A percentile compares a stretch with the other conserved stretches of the same genome.
Conservation (phyloP, 2,888 invertebrate genomes). For the Fragum sueziense region DNA sequence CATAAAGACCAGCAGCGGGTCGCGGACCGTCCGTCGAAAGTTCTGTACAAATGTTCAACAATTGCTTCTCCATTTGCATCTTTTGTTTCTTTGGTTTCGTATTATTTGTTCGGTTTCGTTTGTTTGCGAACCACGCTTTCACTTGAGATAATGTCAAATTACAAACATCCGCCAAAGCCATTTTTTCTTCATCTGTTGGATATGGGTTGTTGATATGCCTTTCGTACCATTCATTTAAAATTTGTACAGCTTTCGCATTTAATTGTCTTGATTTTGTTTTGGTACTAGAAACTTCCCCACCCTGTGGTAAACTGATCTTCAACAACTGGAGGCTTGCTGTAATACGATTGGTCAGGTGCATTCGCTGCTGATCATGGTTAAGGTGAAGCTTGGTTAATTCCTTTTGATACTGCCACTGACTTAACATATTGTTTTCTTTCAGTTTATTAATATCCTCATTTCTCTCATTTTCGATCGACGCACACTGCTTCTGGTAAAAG, state of each 20-base stretch:
- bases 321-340: slow-evolving; percentile 72
- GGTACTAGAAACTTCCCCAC: slow-evolving; percentile 38
- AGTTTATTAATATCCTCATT: slow-evolving; percentile 66
- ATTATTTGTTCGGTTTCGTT: slow-evolving; percentile 77
- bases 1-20: slow-evolving; percentile 60
- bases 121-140: slow-evolving; percentile 80
- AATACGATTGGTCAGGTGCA: slow-evolving; percentile 72
- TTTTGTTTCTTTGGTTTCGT: slow-evolving; percentile 77
- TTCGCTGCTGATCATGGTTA: slow-evolving; percentile 70
- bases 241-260: slow-evolving; percentile 66
- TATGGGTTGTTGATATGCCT: slow-evolving; percentile 76
- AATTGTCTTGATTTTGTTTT: slow-evolving; percentile 70
- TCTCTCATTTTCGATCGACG: slow-evolving; percentile 70
- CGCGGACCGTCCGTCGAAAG: slow-evolving; percentile 46
- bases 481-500: slow-evolving; percentile 73
- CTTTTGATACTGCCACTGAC: slow-evolving; percentile 58
- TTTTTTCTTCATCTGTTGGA: slow-evolving; percentile 76
- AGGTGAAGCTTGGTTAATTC: slow-evolving; percentile 62
- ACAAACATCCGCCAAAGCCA: slow-evolving; percentile 71
- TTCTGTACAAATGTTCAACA: slow-evolving; percentile 69
- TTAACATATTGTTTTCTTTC: slow-evolving; percentile 60
- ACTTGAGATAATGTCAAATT: slow-evolving; percentile 73
- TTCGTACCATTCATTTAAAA: slow-evolving; percentile 76
- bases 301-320: slow-evolving; percentile 67
- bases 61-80: slow-evolving; percentile 67